phyloP scores from a whole-genome alignment of 1,140 invertebrate genomes.

The Pogonus chalceus region DNA sequence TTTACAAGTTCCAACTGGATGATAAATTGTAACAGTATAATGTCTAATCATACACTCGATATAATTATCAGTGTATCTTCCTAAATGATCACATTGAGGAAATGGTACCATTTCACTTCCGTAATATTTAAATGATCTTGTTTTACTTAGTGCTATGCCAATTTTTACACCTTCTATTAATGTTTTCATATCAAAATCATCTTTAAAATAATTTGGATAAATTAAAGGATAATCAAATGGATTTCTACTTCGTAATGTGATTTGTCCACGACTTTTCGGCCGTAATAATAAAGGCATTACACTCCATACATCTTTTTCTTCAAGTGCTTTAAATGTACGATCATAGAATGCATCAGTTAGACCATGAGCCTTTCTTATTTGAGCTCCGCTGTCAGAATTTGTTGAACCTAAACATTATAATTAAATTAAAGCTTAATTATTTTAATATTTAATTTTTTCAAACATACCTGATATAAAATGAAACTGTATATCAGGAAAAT shows the following conservation, averaged over 20 bases:
- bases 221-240: constrained; percentile 87
- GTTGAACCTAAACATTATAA: constrained; percentile 42
- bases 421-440: not conserved
- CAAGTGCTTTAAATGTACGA: constrained; percentile 58
- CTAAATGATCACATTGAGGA: constrained; percentile 57
- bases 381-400: constrained; percentile 75
- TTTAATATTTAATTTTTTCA: not conserved
- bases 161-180: constrained; percentile 78
- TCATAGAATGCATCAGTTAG: constrained; percentile 60
- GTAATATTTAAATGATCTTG: constrained; percentile 56
- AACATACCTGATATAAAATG: constrained; percentile 76
- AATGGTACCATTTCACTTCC: constrained; percentile 60
- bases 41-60: constrained; percentile 77
- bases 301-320: constrained; percentile 72
- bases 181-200: constrained; percentile 67
- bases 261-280: constrained; percentile 66
- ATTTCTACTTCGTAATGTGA: constrained; percentile 69
- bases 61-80: constrained; percentile 57
- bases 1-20: constrained; percentile 83
- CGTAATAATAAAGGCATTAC: constrained; percentile 76
- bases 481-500: constrained; percentile 86
- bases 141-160: constrained; percentile 60
- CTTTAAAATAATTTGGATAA: constrained; percentile 81
- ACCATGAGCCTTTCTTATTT: constrained; percentile 72
- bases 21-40: constrained; percentile 73